phyloP scores from a whole-genome alignment of 2,888 invertebrate species.

The Chymomyza procnemis region DNA sequence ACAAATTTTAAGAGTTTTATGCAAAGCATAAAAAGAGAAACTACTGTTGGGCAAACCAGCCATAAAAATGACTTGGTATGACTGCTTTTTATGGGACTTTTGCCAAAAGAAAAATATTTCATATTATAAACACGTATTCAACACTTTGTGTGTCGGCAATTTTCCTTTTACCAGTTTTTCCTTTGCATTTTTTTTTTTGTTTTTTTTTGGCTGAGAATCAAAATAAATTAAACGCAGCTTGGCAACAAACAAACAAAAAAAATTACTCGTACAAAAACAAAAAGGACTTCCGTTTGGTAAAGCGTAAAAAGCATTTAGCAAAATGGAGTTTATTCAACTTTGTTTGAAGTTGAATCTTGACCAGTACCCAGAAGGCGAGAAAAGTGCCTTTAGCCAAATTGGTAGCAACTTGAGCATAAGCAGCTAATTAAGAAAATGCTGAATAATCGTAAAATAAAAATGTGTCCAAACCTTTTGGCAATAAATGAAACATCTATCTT shows the following conservation, averaged over 20 bases:
- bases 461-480: constrained; percentile 8
- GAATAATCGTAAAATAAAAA: constrained; percentile 18
- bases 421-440: constrained; percentile 54
- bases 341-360: neutral
- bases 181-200: constrained; percentile 30
- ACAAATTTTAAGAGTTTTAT: constrained; percentile 31
- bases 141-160: constrained; percentile 33
- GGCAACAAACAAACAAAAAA: constrained; percentile 18
- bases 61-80: constrained; percentile 52
- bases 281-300: constrained; percentile 4
- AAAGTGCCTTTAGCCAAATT: neutral
- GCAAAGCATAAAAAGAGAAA: constrained; percentile 29
- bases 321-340: constrained; percentile 37
- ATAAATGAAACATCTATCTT: neutral
- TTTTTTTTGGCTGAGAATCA: constrained; percentile 39
- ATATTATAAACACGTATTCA: constrained; percentile 60
- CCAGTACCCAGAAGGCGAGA: neutral
- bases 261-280: constrained; percentile 1
- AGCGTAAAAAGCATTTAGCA: neutral
- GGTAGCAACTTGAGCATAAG: constrained; percentile 23
- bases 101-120: constrained; percentile 44
- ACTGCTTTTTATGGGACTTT: constrained; percentile 18
- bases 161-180: neutral
- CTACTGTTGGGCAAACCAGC: constrained; percentile 37
- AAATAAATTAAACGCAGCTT: constrained; percentile 51